Base-by-base conservation (phyloP, 2,113 vertebrate genomes). In the Odobenus rosmarus region DNA sequence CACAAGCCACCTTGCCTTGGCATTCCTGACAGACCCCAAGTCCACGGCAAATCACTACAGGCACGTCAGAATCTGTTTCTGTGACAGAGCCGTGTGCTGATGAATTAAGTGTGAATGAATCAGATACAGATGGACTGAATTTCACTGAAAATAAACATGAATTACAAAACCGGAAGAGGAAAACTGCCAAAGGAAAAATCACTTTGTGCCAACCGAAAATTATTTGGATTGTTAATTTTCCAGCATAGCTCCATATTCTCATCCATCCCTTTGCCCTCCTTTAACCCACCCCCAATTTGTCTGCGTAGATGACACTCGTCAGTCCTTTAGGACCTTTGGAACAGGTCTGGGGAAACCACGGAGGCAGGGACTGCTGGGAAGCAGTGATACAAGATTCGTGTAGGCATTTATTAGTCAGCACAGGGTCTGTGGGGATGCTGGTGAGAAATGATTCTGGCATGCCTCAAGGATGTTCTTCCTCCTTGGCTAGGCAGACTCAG, bases 71-170 rank as follows among this genome's bases (percentile, higher is more conserved):
- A 67, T 80, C 64, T 33, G 28, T 86, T 92, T 88, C 90, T 93
- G 62, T 88, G 69, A 96, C 80, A 62, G 33, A 93, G 55, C 33
- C 36, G 61, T 89, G 67, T 95, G 74, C 71, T 97, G 95, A 93
- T 93, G 94, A 97, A 97, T 97, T 91, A 96, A 93, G 90, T 96
- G 95, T 94, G 90, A 97, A 92, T 97, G 95, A 97, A 96, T 97
- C 96, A 97, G 81, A 96, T 94, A 88, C 96, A 97, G 95, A 97
- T 97, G 96, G 95, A 28, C 76, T 61, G 67, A 96, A 90, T 97
- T 97, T 96, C 51, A 53, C 77, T 96, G 82, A 95, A 98, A 97
- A 93, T 98, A 97, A 98, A 94, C 87, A 92, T 94, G 87, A 96
- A 93, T 97, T 96, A 92, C 72, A 97, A 95, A 98, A 97, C 33